Percentiles rank a stretch among this genome's conserved stretches.
Evolutionary conservation across 2,888 invertebrate genomes (phyloP).

Genomic region (Chorisops tibialis): DNA sequence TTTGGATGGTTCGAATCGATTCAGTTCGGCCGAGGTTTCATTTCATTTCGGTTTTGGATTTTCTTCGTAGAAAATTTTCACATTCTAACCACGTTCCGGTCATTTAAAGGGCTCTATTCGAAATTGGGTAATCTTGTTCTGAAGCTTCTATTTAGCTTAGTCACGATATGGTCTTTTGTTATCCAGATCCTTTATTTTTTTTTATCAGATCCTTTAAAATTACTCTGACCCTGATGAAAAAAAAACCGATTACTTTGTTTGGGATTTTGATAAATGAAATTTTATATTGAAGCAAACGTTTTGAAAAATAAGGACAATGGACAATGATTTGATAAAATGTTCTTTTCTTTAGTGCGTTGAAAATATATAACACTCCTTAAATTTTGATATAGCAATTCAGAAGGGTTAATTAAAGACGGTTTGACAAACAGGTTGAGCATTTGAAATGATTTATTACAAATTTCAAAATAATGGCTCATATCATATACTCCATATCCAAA

Average conservation of each 20-base stretch:
- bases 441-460: no score
- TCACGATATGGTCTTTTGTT: background rate
- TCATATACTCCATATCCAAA: no score
- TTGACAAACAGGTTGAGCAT: no score
- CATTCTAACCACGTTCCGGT: conserved; percentile 19
- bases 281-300: background rate
- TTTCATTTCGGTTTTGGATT: no score
- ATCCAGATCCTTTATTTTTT: background rate
- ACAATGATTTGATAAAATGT: no score
- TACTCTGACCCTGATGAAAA: background rate
- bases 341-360: no score
- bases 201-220: background rate
- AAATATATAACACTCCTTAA: no score
- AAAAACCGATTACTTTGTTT: no score
- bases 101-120: conserved; percentile 10
- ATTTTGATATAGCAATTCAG: no score
- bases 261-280: background rate
- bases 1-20: conserved; percentile 2
- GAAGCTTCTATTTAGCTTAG: background rate
- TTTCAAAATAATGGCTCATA: no score
- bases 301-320: no score
- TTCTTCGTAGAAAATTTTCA: background rate
- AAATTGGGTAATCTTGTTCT: conserved; percentile 3
- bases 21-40: background rate
- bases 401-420: no score